phyloP scores from a whole-genome alignment of 2,888 invertebrate species.

The Lobophora halterata region DNA sequence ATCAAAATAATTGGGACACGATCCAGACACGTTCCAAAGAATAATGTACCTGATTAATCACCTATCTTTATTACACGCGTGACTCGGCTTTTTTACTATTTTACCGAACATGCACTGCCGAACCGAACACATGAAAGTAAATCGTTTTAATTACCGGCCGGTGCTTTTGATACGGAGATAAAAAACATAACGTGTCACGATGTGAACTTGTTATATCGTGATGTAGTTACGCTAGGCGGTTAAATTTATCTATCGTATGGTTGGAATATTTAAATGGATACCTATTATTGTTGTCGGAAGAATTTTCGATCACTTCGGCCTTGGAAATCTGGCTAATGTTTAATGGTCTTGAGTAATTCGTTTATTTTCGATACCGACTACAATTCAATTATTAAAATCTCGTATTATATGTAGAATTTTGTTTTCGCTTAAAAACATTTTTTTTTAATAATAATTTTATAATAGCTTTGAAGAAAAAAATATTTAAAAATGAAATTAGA shows the following conservation, averaged over 20 bases:
- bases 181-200: constrained; percentile 26
- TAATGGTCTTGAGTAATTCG: no score
- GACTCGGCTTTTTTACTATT: constrained; percentile 17
- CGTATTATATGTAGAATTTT: no score
- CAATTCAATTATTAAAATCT: no score
- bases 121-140: constrained; percentile 16
- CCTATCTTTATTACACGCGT: constrained; percentile 15
- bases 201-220: constrained; percentile 11
- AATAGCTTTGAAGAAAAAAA: no score
- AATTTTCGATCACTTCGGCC: no score
- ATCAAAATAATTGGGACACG: constrained; percentile 1
- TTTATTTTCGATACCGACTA: no score
- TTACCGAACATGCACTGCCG: constrained; percentile 6
- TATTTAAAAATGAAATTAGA: no score
- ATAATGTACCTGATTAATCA: constrained; percentile 13
- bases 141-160: constrained; percentile 19
- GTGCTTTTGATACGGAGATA: constrained; percentile 31
- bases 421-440: no score
- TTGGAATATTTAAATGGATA: not conserved
- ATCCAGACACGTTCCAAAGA: constrained; percentile 1
- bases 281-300: not conserved
- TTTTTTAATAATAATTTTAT: no score
- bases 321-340: no score
- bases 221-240: constrained; percentile 1
- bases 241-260: constrained; percentile 4